phyloP scores from a whole-genome alignment of 2,113 vertebrate species.

The Varanus komodoensis region DNA sequence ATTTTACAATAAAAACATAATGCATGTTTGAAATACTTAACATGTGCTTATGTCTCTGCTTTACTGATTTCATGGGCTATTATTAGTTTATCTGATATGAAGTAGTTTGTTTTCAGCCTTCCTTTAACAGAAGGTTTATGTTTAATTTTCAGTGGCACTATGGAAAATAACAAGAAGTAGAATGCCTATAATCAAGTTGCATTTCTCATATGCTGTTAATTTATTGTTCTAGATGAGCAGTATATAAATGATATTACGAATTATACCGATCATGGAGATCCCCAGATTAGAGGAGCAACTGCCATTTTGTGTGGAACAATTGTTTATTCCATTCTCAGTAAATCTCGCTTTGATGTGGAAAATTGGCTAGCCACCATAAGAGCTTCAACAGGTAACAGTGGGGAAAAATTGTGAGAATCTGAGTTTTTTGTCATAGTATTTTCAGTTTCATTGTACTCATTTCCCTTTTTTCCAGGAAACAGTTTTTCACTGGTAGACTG shows the following conservation, averaged over 20 bases:
- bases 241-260: conserved; percentile 90
- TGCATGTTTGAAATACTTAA: not conserved
- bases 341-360: conserved; percentile 89
- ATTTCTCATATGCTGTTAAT: conserved; percentile 17
- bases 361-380: conserved; percentile 85
- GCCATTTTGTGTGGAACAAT: conserved; percentile 93
- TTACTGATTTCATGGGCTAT: not conserved
- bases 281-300: conserved; percentile 94
- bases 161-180: not conserved
- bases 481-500: conserved; percentile 88
- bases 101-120: not conserved
- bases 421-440: not conserved
- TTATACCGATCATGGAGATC: conserved; percentile 92
- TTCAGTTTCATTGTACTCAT: not conserved
- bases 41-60: not conserved
- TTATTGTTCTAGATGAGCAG: conserved; percentile 87
- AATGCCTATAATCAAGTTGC: not conserved
- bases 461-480: conserved; percentile 79
- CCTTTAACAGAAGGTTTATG: not conserved
- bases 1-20: no score
- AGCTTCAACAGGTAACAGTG: conserved; percentile 81
- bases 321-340: conserved; percentile 86
- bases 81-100: not conserved
- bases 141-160: not conserved
- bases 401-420: not conserved